Conservation (phyloP, 2,888 invertebrate species). For the Lasiommata megera region DNA sequence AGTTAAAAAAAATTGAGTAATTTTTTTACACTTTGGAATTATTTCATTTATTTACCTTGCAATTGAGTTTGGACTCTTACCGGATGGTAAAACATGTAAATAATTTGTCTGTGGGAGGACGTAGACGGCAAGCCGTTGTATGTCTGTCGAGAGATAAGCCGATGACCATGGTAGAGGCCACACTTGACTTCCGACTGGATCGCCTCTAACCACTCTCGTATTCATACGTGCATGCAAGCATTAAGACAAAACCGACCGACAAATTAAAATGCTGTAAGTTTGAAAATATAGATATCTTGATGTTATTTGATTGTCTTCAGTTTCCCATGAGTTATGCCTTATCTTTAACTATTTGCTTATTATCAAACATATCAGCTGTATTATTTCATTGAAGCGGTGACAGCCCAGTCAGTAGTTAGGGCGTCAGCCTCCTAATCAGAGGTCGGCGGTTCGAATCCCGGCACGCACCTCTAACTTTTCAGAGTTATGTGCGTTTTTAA, state of each 20-base stretch:
- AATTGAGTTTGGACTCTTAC: slow-evolving; percentile 2
- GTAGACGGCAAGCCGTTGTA: slow-evolving; percentile 30
- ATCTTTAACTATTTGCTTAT: neutral
- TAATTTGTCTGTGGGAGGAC: slow-evolving; percentile 22
- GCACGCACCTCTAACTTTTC: no score
- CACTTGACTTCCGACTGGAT: slow-evolving; percentile 46
- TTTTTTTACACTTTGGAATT: neutral
- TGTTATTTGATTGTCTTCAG: no score
- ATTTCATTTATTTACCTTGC: neutral
- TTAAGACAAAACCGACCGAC: neutral
- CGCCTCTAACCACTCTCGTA: slow-evolving; percentile 28
- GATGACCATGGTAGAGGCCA: slow-evolving; percentile 48
- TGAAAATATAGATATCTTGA: no score
- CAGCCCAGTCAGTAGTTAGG: no score
- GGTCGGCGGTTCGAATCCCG: no score
- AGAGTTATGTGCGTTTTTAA: no score
- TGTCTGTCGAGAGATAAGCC: slow-evolving; percentile 41
- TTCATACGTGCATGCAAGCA: slow-evolving; percentile 13
- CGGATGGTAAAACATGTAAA: slow-evolving; percentile 10
- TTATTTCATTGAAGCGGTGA: neutral
- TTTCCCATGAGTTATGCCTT: no score
- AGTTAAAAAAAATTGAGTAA: no score
- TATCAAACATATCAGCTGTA: neutral
- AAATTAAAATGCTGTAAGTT: neutral
- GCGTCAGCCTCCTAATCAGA: no score